A percentile compares a stretch with the other conserved stretches of the same genome.
These are phyloP conservation scores for Melanotaenia trifasciata DNA, from an alignment of 2,797 vertebrate species.

Conservation along the genomic window DNA sequence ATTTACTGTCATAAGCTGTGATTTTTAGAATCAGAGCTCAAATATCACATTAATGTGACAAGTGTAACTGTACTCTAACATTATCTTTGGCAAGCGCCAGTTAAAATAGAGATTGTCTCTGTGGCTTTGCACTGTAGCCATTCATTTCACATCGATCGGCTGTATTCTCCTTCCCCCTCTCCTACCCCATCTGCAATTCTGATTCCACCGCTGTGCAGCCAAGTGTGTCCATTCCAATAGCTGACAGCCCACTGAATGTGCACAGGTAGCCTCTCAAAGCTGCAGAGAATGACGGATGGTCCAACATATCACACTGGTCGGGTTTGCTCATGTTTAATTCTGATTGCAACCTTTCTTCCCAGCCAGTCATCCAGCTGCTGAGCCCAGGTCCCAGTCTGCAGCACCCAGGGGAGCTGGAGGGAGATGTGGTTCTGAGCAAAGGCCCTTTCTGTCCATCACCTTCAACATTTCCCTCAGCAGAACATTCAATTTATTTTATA, in stretches of 20 bases:
- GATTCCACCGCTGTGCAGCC: conserved; percentile 75
- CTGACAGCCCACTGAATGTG: conserved; percentile 78
- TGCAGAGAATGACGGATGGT: conserved; percentile 72
- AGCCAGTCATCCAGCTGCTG: conserved; percentile 68
- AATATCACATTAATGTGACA: conserved; percentile 53
- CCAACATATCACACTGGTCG: conserved; percentile 63
- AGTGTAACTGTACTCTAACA: conserved; percentile 38
- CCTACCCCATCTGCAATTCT: conserved; percentile 80
- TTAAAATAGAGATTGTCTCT: conserved; percentile 42
- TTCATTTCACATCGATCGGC: conserved; percentile 53
- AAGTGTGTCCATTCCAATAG: conserved; percentile 74
- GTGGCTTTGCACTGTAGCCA: conserved; percentile 36
- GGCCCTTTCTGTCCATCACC: conserved; percentile 79
- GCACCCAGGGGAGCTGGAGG: conserved; percentile 63
- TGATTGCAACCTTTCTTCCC: conserved; percentile 62
- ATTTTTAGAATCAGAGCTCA: conserved; percentile 35
- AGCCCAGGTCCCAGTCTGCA: conserved; percentile 54
- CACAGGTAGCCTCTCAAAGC: conserved; percentile 72
- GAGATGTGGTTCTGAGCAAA: conserved; percentile 56
- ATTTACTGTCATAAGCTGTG: conserved; percentile 37
- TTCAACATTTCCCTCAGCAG: conserved; percentile 75
- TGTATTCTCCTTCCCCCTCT: conserved; percentile 46
- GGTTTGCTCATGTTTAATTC: conserved; percentile 85
- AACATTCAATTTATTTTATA: conserved; percentile 85
- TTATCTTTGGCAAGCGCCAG: conserved; percentile 47